These are phyloP conservation scores for Atta cephalotes DNA, from an alignment of 1,140 invertebrate genomes.

Conservation along the genomic window DNA sequence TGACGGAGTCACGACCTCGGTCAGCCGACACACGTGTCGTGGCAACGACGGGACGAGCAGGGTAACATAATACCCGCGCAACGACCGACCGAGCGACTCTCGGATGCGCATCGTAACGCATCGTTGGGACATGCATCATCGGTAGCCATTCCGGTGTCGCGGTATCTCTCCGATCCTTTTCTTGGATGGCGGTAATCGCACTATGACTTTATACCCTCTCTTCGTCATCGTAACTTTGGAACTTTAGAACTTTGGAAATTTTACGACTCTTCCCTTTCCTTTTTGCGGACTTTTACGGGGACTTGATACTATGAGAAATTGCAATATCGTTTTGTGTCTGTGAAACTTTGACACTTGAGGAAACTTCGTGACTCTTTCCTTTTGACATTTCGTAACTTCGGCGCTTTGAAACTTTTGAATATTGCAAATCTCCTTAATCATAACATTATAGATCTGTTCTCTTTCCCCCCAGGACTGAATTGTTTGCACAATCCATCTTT, in stretches of 20 bases:
- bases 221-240: constrained; percentile 13
- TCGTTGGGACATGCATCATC: constrained; percentile 72
- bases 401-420: not conserved
- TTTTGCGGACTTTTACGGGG: not conserved
- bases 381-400: constrained; percentile 10
- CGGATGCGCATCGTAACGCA: constrained; percentile 56
- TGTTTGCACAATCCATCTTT: too few relatives aligned
- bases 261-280: not conserved
- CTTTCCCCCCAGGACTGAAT: too few relatives aligned
- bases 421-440: not conserved
- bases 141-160: constrained; percentile 73
- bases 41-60: constrained; percentile 37
- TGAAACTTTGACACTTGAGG: not conserved
- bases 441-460: too few relatives aligned
- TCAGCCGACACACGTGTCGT: constrained; percentile 55
- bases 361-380: not conserved
- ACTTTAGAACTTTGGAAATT: not conserved
- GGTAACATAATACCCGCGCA: constrained; percentile 74
- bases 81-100: constrained; percentile 12
- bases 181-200: constrained; percentile 51
- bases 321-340: not conserved
- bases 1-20: constrained; percentile 71
- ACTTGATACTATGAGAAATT: constrained; percentile 3
- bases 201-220: not conserved
- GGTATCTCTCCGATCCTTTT: constrained; percentile 66